phyloP scores from a whole-genome alignment of 2,888 invertebrate species.

The Chrysomela aeneicollis region DNA sequence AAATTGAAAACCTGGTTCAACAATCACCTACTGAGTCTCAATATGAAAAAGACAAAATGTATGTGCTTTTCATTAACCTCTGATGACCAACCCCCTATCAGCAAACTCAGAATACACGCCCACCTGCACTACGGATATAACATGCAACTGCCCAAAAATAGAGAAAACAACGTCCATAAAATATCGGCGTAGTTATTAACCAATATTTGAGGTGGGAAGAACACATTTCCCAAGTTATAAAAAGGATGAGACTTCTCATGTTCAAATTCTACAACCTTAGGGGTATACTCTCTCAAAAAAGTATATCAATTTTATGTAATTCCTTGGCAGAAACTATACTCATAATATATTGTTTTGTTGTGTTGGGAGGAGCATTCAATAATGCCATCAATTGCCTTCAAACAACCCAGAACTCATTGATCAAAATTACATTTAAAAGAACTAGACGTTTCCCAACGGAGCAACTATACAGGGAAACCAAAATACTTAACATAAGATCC shows the following conservation, averaged over 20 bases:
- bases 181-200: not conserved
- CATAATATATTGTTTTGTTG: not conserved
- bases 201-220: not conserved
- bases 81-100: not conserved
- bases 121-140: not conserved
- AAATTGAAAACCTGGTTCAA: not conserved
- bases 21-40: not conserved
- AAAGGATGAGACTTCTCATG: not conserved
- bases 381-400: not conserved
- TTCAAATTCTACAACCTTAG: not conserved
- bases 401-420: not conserved
- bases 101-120: not conserved
- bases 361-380: not conserved
- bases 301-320: not conserved
- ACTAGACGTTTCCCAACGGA: not conserved
- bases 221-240: not conserved
- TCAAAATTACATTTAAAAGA: not conserved
- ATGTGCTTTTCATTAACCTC: not conserved
- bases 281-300: not conserved
- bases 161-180: not conserved
- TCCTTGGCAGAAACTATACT: not conserved
- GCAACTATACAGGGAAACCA: not conserved
- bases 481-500: not conserved
- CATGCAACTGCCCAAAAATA: slow-evolving; percentile 8
- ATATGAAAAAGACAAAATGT: not conserved